These are phyloP conservation scores for Epistrophella euchroma DNA, from an alignment of 2,888 invertebrate species.

Conservation along the genomic window DNA sequence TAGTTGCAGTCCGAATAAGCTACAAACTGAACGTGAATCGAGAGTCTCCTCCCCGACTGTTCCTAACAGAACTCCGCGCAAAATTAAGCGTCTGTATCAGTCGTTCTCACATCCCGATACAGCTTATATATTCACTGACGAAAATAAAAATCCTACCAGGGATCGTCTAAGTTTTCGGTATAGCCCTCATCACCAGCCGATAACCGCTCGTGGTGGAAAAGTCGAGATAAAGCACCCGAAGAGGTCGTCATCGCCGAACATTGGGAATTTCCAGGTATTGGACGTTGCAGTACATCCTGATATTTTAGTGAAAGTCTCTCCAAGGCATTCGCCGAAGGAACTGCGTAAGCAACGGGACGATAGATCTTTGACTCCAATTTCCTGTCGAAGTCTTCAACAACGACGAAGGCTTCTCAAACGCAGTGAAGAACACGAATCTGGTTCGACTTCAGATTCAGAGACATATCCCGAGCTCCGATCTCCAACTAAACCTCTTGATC, in stretches of 20 bases:
- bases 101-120: constrained; percentile 81
- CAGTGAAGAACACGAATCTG: constrained; percentile 78
- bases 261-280: constrained; percentile 78
- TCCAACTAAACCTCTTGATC: constrained; percentile 16
- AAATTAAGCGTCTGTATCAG: constrained; percentile 78
- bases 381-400: constrained; percentile 76
- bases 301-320: constrained; percentile 79
- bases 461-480: constrained; percentile 53
- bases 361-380: constrained; percentile 32
- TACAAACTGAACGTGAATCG: constrained; percentile 62
- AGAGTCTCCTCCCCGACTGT: constrained; percentile 58
- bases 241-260: constrained; percentile 80
- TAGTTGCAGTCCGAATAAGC: constrained; percentile 59
- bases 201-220: constrained; percentile 78
- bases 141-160: constrained; percentile 79
- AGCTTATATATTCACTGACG: constrained; percentile 80
- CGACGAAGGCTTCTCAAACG: constrained; percentile 78
- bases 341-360: constrained; percentile 36
- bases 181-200: constrained; percentile 70
- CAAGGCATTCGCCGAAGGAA: constrained; percentile 77
- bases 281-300: constrained; percentile 81
- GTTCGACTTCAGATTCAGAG: constrained; percentile 78
- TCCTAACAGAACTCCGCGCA: constrained; percentile 63
- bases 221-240: constrained; percentile 79
- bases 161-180: constrained; percentile 54